Percentiles rank a stretch among this genome's conserved stretches.
These are phyloP conservation scores for Mastomys natalensis DNA, from an alignment of 2,113 vertebrate genomes.

Conservation along the genomic window DNA sequence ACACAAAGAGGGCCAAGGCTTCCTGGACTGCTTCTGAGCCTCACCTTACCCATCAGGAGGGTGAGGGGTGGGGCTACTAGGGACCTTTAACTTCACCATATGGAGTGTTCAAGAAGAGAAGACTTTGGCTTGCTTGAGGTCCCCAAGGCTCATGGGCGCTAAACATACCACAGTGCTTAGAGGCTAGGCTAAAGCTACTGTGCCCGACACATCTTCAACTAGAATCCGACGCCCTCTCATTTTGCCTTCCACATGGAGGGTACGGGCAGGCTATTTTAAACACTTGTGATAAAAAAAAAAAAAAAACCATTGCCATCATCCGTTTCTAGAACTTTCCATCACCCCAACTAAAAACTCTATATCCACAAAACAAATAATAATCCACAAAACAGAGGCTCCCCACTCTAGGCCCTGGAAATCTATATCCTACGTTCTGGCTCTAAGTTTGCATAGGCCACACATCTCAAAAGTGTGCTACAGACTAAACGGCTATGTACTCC, in stretches of 20 bases:
- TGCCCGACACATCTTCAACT: background rate
- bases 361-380: background rate
- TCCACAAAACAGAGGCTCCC: background rate
- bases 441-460: background rate
- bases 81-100: background rate
- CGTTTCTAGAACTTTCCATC: background rate
- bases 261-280: background rate
- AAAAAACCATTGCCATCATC: no score
- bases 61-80: no score
- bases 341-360: background rate
- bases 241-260: background rate
- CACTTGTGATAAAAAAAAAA: background rate
- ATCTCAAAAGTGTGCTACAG: background rate
- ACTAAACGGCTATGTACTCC: background rate
- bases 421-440: background rate
- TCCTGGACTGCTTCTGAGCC: background rate
- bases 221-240: background rate
- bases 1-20: background rate
- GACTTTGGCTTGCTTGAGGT: background rate
- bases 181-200: background rate
- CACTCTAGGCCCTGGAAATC: background rate
- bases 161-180: background rate
- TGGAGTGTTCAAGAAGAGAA: background rate
- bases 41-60: background rate
- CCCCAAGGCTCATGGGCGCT: background rate